Evolutionary conservation across 2,888 invertebrate genomes (phyloP).

Genomic region (Dynastes maya): DNA sequence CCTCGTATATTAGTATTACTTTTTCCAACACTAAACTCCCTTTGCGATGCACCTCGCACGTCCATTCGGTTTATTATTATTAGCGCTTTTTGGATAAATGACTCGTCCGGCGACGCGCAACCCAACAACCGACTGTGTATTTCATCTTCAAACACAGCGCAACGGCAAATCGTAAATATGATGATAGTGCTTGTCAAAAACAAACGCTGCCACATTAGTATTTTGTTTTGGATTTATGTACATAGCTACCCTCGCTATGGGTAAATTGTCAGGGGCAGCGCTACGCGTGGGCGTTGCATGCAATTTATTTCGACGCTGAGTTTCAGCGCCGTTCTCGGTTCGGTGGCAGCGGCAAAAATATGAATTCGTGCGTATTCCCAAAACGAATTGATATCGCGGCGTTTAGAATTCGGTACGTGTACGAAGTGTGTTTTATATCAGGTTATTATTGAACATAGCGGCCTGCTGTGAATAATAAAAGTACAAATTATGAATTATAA

Average conservation of each 20-base stretch:
- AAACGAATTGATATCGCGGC: neutral
- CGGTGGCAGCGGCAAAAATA: slow-evolving; percentile 1
- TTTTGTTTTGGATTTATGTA: slow-evolving; percentile 18
- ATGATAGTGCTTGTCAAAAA: slow-evolving; percentile 45
- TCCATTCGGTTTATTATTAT: slow-evolving; percentile 12
- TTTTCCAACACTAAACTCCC: neutral
- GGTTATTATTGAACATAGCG: neutral
- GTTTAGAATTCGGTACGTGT: neutral
- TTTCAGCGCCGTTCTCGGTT: neutral
- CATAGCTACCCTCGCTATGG: neutral
- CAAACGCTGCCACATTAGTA: slow-evolving; percentile 31
- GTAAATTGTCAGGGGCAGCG: slow-evolving; percentile 7
- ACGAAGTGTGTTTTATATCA: slow-evolving; percentile 10
- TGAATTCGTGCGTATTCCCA: neutral
- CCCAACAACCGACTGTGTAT: slow-evolving; percentile 3
- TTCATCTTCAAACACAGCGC: slow-evolving; percentile 29
- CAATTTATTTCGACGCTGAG: slow-evolving; percentile 15
- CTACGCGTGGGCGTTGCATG: neutral
- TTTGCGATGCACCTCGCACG: neutral
- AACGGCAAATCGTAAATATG: slow-evolving; percentile 35
- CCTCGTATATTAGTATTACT: no score
- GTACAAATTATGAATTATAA: neutral
- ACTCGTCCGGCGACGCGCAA: neutral
- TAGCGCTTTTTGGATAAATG: neutral
- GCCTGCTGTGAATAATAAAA: slow-evolving; percentile 13